Evolutionary conservation across 2,888 invertebrate species (phyloP).

Genomic region (Syritta pipiens): DNA sequence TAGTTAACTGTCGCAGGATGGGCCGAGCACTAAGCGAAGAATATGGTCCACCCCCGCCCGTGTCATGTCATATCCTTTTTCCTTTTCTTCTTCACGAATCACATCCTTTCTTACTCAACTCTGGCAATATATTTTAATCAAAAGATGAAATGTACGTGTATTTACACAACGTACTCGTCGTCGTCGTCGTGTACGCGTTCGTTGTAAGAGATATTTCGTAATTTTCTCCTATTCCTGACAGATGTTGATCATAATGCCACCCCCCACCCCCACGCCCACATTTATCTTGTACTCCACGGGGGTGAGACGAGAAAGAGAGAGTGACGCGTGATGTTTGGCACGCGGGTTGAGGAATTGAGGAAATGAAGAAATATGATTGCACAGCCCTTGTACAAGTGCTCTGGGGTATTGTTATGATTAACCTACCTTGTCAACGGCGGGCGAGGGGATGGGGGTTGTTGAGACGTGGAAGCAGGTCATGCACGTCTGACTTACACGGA

Average conservation of each 20-base stretch:
- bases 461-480: constrained; percentile 5
- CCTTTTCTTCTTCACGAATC: constrained; percentile 29
- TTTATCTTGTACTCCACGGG: background rate
- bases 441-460: background rate
- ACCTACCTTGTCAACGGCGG: background rate
- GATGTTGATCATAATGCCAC: constrained; percentile 63
- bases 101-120: constrained; percentile 66
- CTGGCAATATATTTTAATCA: constrained; percentile 66
- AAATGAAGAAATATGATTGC: constrained; percentile 61
- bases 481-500: background rate
- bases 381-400: constrained; percentile 4
- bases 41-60: background rate
- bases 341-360: constrained; percentile 48
- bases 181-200: background rate
- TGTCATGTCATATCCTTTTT: background rate
- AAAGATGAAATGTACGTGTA: constrained; percentile 58
- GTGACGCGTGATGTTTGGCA: constrained; percentile 61
- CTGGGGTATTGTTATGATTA: constrained; percentile 28
- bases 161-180: constrained; percentile 23
- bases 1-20: constrained; percentile 29
- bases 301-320: background rate
- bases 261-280: background rate
- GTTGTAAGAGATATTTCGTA: constrained; percentile 40
- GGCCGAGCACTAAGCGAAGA: background rate
- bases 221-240: constrained; percentile 58